A percentile compares a stretch with the other conserved stretches of the same genome.
Conservation (phyloP, 2,113 vertebrate species). For the Cebidichthys violaceus region DNA sequence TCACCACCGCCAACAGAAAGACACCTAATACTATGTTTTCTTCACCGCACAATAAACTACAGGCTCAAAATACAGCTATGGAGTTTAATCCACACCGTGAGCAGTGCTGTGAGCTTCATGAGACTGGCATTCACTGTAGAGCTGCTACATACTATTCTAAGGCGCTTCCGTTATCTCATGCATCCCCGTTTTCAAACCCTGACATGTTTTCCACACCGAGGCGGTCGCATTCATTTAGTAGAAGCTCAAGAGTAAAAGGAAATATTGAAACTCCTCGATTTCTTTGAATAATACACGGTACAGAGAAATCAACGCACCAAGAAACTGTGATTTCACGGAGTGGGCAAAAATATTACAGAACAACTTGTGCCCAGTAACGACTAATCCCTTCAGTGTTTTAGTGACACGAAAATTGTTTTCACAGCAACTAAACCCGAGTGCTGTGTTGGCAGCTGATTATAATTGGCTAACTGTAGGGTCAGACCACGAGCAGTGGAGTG, state of each 20-base stretch:
- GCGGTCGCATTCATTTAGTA: background rate
- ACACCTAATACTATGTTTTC: background rate
- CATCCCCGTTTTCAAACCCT: background rate
- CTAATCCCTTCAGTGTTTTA: slow-evolving; percentile 20
- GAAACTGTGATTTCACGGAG: slow-evolving; percentile 3
- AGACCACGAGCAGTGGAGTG: slow-evolving; percentile 26
- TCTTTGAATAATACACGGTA: background rate
- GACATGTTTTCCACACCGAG: background rate
- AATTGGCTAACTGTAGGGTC: slow-evolving; percentile 24
- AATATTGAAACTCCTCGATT: background rate
- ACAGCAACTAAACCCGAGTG: slow-evolving; percentile 13
- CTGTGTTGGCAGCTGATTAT: slow-evolving; percentile 34
- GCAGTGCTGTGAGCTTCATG: background rate
- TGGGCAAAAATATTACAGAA: slow-evolving; percentile 1
- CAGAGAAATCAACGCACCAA: background rate
- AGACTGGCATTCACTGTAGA: background rate
- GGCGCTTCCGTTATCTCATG: background rate
- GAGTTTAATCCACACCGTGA: background rate
- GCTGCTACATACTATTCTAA: background rate
- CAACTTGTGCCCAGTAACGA: background rate
- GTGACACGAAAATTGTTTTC: slow-evolving; percentile 28
- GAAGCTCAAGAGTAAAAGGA: background rate
- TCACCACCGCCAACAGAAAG: background rate
- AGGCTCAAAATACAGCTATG: background rate
- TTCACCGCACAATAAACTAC: background rate